Conservation (phyloP, 2,797 vertebrate genomes). For the Gouania willdenowi region DNA sequence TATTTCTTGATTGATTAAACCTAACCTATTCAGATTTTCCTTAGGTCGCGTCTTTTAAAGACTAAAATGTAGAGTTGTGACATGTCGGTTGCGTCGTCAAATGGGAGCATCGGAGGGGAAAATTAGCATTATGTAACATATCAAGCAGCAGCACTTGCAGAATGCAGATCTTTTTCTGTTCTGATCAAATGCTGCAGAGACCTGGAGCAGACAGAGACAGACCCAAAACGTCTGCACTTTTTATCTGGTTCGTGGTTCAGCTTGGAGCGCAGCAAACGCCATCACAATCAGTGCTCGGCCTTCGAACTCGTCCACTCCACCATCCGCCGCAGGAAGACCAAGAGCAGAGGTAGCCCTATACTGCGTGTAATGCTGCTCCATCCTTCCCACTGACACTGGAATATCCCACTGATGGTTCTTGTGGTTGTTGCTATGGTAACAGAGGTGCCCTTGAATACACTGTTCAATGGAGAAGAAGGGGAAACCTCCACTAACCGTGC, state of each 20-base stretch:
- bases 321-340: conserved; percentile 81
- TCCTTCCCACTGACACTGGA: conserved; percentile 4
- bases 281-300: conserved; percentile 62
- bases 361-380: background rate
- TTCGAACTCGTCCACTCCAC: conserved; percentile 84
- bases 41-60: too few relatives aligned
- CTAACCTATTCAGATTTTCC: too few relatives aligned
- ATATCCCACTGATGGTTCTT: conserved; percentile 32
- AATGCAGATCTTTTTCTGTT: too few relatives aligned
- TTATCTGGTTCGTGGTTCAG: conserved; percentile 89
- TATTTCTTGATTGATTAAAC: too few relatives aligned
- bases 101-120: too few relatives aligned
- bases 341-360: conserved; percentile 72
- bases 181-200: conserved; percentile 70
- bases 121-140: too few relatives aligned
- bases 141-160: too few relatives aligned
- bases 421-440: conserved; percentile 45
- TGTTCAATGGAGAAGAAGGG: conserved; percentile 53
- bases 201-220: conserved; percentile 75
- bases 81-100: too few relatives aligned
- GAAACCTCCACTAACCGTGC: conserved; percentile 11
- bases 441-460: conserved; percentile 50
- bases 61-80: too few relatives aligned
- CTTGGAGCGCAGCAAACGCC: conserved; percentile 78
- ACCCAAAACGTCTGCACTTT: conserved; percentile 72